A percentile compares a stretch with the other conserved stretches of the same genome.
phyloP scores from a whole-genome alignment of 2,113 vertebrate species.

The Psophia crepitans region DNA sequence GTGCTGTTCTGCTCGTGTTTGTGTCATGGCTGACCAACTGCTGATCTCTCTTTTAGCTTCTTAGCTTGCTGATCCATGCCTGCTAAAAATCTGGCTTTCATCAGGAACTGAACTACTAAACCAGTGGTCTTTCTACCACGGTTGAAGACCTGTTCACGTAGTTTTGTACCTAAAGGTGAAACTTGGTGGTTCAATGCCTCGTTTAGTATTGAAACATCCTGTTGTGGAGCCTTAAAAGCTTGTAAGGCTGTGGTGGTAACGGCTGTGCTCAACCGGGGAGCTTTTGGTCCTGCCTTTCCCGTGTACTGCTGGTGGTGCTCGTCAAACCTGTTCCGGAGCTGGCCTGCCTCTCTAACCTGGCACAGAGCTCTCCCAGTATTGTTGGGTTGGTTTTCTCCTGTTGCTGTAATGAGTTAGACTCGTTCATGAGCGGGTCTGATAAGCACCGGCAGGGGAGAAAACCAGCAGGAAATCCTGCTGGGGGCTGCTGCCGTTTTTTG shows the following conservation, averaged over 20 bases:
- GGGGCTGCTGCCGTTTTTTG: background rate
- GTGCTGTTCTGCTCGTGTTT: background rate
- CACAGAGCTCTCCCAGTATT: background rate
- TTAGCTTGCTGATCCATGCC: background rate
- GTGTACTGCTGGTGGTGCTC: background rate
- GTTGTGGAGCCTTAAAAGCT: background rate
- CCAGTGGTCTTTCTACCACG: accelerated
- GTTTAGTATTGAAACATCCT: background rate
- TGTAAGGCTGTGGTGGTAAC: background rate
- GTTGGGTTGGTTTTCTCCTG: background rate
- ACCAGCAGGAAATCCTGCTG: background rate
- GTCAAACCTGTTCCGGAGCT: slow-evolving; percentile 38
- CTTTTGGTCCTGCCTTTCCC: background rate
- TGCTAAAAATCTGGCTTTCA: background rate
- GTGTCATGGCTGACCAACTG: background rate
- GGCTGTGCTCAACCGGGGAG: background rate
- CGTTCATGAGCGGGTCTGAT: background rate
- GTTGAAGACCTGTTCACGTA: background rate
- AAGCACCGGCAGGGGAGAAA: background rate
- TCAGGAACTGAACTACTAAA: background rate
- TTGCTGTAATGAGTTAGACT: background rate
- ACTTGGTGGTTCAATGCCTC: background rate
- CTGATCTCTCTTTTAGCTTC: background rate
- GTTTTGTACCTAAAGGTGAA: background rate
- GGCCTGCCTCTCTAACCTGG: background rate